Percentiles rank a stretch among this genome's conserved stretches.
These are phyloP conservation scores for Protomyctophum bolini DNA, from an alignment of 2,113 vertebrate species.

Conservation along the genomic window DNA sequence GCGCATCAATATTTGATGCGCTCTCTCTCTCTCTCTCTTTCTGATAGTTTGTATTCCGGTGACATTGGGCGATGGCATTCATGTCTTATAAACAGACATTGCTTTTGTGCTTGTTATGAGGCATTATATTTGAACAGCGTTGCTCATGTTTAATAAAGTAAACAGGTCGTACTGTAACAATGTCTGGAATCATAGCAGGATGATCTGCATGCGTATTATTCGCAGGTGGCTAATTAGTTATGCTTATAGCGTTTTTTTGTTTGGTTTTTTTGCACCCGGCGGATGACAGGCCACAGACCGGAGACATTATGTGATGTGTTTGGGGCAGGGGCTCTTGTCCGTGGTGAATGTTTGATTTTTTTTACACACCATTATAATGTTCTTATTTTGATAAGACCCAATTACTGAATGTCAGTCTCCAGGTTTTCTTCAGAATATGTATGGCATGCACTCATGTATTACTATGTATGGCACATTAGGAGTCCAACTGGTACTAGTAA, in stretches of 20 bases:
- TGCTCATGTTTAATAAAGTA: conserved; percentile 38
- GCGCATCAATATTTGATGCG: conserved; percentile 67
- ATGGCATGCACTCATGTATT: too few relatives aligned
- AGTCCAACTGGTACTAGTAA: too few relatives aligned
- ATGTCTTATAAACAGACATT: conserved; percentile 41
- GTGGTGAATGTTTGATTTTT: too few relatives aligned
- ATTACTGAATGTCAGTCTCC: too few relatives aligned
- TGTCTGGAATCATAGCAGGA: conserved; percentile 23
- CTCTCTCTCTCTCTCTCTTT: conserved; percentile 52
- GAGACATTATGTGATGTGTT: too few relatives aligned
- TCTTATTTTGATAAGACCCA: too few relatives aligned
- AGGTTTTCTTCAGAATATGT: too few relatives aligned
- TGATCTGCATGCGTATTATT: conserved; percentile 47
- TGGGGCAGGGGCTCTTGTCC: too few relatives aligned
- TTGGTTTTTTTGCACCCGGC: too few relatives aligned
- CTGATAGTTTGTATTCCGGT: conserved; percentile 59
- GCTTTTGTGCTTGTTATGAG: conserved; percentile 46
- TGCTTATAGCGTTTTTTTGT: conserved; percentile 14
- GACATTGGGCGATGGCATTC: conserved; percentile 33
- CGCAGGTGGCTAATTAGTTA: conserved; percentile 64
- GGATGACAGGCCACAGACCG: too few relatives aligned
- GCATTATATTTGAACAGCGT: conserved; percentile 42
- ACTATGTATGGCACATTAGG: too few relatives aligned
- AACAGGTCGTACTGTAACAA: conserved; percentile 47
- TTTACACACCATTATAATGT: too few relatives aligned